These are phyloP conservation scores for Lithodes maja DNA, from an alignment of 2,888 invertebrate genomes.

Conservation along the genomic window DNA sequence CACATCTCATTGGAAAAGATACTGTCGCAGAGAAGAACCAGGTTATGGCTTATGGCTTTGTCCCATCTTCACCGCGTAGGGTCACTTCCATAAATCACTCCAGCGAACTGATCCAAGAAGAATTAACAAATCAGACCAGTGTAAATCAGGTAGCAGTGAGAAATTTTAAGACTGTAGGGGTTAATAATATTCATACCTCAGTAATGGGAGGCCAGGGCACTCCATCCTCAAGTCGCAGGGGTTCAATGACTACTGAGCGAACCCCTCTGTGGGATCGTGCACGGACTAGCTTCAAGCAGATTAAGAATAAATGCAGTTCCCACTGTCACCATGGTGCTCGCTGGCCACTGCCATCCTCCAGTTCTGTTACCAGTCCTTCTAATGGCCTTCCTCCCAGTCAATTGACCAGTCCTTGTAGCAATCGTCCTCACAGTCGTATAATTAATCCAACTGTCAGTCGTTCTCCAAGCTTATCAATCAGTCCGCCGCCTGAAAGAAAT, in stretches of 20 bases:
- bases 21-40: background rate
- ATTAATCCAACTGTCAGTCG: background rate
- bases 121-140: too few species aligned
- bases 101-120: background rate
- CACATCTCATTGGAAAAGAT: background rate
- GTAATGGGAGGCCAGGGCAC: background rate
- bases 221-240: background rate
- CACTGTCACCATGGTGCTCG: conserved; percentile 3
- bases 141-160: too few species aligned
- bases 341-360: background rate
- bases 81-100: background rate
- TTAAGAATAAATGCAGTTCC: conserved; percentile 11
- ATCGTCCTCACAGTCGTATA: background rate
- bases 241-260: background rate
- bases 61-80: background rate
- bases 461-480: too few species aligned
- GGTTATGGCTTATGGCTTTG: background rate
- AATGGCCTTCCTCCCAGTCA: background rate
- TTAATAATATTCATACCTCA: background rate
- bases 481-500: too few species aligned
- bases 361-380: background rate
- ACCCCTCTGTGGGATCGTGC: conserved; percentile 14
- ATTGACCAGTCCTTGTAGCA: background rate
- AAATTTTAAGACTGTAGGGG: background rate
- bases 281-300: background rate